Base-by-base conservation (phyloP, 2,113 vertebrate species). In the Lepus americanus region DNA sequence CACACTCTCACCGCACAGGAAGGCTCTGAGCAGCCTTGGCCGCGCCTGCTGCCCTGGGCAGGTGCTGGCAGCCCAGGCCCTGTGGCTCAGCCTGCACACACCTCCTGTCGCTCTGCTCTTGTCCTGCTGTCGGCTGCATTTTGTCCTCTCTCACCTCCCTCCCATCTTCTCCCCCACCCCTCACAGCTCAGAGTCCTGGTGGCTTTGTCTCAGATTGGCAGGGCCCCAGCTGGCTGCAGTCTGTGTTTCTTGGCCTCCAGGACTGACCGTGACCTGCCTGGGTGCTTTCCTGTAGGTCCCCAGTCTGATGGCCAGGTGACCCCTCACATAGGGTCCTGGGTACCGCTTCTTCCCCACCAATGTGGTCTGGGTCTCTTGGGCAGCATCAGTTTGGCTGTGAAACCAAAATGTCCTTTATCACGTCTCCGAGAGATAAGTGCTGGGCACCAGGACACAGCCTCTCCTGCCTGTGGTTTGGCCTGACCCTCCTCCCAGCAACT, bases 1-100 rank as follows among this genome's bases (percentile, higher is more conserved):
- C 0, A 4, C 78, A 67, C 51, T 22, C 0, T 39, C 31, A 6
- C 16, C 5, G 4, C 44, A 64, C 7, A 4, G 3, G 0, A 5
- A 25, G 31, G 77, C 70, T 69, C 70, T 23, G 36, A 69, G 79
- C 55, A 22, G 25, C 44, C 63, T 51, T 10, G 16, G 17, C 39
- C 8, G 0, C 8, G 29, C 64, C 66, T 33, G 63, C 67, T 61
- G 69, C 31, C 0, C 9, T 5, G 25, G 64, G 25, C 12, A 64
- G 85, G 55, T 33, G 36, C 9, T 49, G 59, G 27, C 66, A 39
- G 33, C 77, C 82, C 69, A n/a, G 36, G 67, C 92, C 25, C 27
- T n/a, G 9, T 61, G 25, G 11, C 19, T 66, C 55, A 22, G 72
- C 73, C 79, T 29, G 14, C 25, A 39, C 49, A 55, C 3, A 0